Conservation (phyloP, 2,113 vertebrate species). For the Mus pahari region DNA sequence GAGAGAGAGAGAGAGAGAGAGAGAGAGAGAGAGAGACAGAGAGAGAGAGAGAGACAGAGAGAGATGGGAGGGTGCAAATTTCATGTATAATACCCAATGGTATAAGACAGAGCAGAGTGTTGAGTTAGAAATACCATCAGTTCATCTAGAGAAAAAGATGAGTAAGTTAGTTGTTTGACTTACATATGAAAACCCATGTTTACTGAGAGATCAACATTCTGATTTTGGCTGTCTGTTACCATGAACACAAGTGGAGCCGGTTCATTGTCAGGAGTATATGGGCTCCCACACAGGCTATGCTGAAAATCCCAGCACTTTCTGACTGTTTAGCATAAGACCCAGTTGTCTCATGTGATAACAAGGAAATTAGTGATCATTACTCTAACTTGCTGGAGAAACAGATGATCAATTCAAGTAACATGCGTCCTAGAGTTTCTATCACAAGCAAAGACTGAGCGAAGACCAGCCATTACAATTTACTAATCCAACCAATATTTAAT, state of each 20-base stretch:
- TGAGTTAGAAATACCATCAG: constrained; percentile 4
- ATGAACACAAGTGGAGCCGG: background rate
- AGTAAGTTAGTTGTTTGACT: background rate
- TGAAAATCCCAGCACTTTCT: background rate
- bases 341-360: background rate
- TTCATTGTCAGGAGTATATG: background rate
- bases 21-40: background rate
- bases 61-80: background rate
- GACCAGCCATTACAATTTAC: background rate
- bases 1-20: background rate
- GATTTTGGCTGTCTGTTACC: background rate
- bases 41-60: background rate
- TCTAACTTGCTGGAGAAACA: constrained; percentile 18
- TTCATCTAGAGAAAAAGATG: background rate
- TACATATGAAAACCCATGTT: background rate
- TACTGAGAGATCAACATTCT: background rate
- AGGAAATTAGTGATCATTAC: background rate
- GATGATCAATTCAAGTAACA: background rate
- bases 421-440: background rate
- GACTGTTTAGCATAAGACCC: background rate
- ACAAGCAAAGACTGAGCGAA: background rate
- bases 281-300: background rate
- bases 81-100: background rate
- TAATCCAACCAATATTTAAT: background rate
- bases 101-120: background rate